Evolutionary conservation across 2,113 vertebrate genomes (phyloP).

Genomic region (Callionymus lyra): DNA sequence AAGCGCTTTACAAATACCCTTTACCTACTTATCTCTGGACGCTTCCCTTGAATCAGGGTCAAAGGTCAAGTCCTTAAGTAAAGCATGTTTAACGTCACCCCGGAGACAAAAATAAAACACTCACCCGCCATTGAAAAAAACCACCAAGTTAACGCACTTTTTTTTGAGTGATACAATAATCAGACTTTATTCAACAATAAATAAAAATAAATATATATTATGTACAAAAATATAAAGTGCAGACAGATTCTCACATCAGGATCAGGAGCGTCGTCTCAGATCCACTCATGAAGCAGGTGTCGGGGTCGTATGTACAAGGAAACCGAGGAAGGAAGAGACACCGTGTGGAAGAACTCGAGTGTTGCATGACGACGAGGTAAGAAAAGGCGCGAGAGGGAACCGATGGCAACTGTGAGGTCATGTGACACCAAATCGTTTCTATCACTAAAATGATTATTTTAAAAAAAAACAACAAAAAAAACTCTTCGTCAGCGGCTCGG

Average conservation of each 20-base stretch:
- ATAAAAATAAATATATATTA: slow-evolving; percentile 70
- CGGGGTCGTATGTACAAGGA: too few species aligned
- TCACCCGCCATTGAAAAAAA: background rate
- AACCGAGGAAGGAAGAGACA: slow-evolving; percentile 14
- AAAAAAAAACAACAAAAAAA: too few species aligned
- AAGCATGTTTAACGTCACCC: background rate
- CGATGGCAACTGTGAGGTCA: slow-evolving; percentile 23
- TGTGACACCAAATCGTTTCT: slow-evolving; percentile 3
- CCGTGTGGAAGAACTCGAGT: slow-evolving; percentile 5
- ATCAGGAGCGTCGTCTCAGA: slow-evolving; percentile 23
- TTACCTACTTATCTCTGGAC: too few species aligned
- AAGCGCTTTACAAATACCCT: too few species aligned
- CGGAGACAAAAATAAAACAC: background rate
- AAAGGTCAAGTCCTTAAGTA: too few species aligned
- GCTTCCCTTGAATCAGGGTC: too few species aligned
- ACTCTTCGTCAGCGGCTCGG: too few species aligned
- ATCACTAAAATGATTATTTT: too few species aligned
- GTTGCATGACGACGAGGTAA: slow-evolving; percentile 15
- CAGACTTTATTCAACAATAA: slow-evolving; percentile 67
- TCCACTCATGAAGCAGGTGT: background rate
- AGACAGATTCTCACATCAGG: slow-evolving; percentile 35
- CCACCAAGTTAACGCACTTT: slow-evolving; percentile 1
- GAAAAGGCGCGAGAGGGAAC: slow-evolving; percentile 12
- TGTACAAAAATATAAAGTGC: slow-evolving; percentile 69
- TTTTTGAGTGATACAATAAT: slow-evolving; percentile 46